Percentiles rank a stretch among this genome's conserved stretches.
Evolutionary conservation across 2,888 invertebrate species (phyloP).

Genomic region (Thera obeliscata): DNA sequence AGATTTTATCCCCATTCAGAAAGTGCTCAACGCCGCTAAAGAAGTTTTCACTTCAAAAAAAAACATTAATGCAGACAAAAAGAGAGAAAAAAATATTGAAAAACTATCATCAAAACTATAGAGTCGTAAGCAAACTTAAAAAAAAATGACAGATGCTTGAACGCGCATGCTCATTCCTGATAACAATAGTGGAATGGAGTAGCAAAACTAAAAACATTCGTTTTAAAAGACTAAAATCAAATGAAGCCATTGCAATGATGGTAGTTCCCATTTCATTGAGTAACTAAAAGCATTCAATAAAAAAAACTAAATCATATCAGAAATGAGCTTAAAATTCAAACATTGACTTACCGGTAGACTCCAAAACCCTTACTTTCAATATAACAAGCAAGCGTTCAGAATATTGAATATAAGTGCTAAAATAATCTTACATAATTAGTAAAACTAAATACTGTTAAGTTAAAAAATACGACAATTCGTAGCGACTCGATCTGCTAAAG

Average conservation of each 20-base stretch:
- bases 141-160: constrained; percentile 40
- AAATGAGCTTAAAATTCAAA: constrained; percentile 53
- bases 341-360: constrained; percentile 45
- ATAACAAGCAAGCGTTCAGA: constrained; percentile 49
- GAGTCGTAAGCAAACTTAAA: constrained; percentile 46
- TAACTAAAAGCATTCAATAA: constrained; percentile 3
- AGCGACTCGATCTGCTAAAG: neutral
- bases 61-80: neutral
- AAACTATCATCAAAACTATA: constrained; percentile 14
- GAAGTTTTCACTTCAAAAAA: no score
- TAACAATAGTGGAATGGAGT: constrained; percentile 32
- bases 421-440: constrained; percentile 5
- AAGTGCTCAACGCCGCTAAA: no score
- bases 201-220: constrained; percentile 2
- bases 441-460: constrained; percentile 6
- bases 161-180: constrained; percentile 65
- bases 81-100: constrained; percentile 2
- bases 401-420: constrained; percentile 42
- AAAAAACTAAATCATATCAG: constrained; percentile 44
- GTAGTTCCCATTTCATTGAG: neutral
- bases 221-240: constrained; percentile 3
- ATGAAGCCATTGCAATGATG: constrained; percentile 21
- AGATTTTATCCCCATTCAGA: no score
- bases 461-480: neutral
- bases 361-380: constrained; percentile 20